Percentiles rank a stretch among this genome's conserved stretches.
Conservation (phyloP, 2,888 invertebrate species). For the Kuschelorhynchus macadamiae region DNA sequence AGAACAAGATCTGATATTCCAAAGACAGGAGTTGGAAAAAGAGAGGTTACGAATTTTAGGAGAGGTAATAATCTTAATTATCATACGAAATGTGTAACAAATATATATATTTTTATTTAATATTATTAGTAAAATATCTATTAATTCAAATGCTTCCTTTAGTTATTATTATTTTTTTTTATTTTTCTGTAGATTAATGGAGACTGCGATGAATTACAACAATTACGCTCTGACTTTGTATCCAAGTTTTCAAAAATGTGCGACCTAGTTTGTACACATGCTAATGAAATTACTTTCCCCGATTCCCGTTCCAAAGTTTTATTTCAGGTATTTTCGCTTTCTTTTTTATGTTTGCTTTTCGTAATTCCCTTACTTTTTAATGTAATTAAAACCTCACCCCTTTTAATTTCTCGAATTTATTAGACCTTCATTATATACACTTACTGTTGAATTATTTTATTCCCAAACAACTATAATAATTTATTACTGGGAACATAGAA, state of each 20-base stretch:
- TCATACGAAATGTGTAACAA: too few relatives aligned
- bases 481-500: too few relatives aligned
- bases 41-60: slow-evolving; percentile 72
- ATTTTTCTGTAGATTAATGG: slow-evolving; percentile 75
- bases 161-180: slow-evolving; percentile 60
- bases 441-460: too few relatives aligned
- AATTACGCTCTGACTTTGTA: slow-evolving; percentile 60
- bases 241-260: slow-evolving; percentile 62
- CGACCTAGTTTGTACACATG: slow-evolving; percentile 62
- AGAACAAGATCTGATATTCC: slow-evolving; percentile 71
- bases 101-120: too few relatives aligned
- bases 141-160: too few relatives aligned
- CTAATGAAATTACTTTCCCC: slow-evolving; percentile 64
- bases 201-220: slow-evolving; percentile 75
- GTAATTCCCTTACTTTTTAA: neutral
- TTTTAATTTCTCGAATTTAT: too few relatives aligned
- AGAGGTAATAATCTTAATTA: slow-evolving; percentile 66
- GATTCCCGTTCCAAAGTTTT: slow-evolving; percentile 60
- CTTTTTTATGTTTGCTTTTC: slow-evolving; percentile 4
- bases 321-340: slow-evolving; percentile 61
- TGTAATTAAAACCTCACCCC: too few relatives aligned
- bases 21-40: slow-evolving; percentile 71
- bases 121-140: too few relatives aligned
- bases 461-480: too few relatives aligned
- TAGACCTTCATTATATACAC: too few relatives aligned